Evolutionary conservation across 2,888 invertebrate genomes (phyloP).

Genomic region (Luperina nickerlii): DNA sequence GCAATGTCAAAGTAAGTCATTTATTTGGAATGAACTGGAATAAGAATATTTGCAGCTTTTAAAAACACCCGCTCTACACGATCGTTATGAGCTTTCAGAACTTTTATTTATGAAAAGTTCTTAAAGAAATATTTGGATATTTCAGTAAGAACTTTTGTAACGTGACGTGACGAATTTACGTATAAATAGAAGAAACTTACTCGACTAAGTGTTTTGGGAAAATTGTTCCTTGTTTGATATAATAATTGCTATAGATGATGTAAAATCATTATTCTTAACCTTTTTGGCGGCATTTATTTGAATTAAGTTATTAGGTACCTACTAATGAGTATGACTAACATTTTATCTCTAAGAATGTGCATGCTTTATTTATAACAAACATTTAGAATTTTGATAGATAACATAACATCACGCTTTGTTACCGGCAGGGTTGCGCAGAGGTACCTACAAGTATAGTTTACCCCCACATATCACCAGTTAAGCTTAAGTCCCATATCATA

Average conservation of each 20-base stretch:
- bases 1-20: background rate
- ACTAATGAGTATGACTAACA: background rate
- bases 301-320: background rate
- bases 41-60: background rate
- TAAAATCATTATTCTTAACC: background rate
- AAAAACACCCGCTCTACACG: background rate
- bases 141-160: too few species aligned
- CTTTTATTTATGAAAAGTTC: too few species aligned
- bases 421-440: too few species aligned
- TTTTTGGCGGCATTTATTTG: too few species aligned
- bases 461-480: too few species aligned
- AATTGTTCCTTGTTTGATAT: background rate
- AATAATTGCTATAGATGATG: background rate
- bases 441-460: too few species aligned
- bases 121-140: background rate
- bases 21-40: background rate
- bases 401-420: too few species aligned
- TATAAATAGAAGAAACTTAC: background rate
- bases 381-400: too few species aligned
- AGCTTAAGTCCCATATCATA: too few species aligned
- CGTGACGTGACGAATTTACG: background rate
- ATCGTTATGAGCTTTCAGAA: background rate
- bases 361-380: background rate
- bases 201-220: background rate
- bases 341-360: background rate